Evolutionary conservation across 2,888 invertebrate species (phyloP).

Genomic region (Azorinus chamasolen): DNA sequence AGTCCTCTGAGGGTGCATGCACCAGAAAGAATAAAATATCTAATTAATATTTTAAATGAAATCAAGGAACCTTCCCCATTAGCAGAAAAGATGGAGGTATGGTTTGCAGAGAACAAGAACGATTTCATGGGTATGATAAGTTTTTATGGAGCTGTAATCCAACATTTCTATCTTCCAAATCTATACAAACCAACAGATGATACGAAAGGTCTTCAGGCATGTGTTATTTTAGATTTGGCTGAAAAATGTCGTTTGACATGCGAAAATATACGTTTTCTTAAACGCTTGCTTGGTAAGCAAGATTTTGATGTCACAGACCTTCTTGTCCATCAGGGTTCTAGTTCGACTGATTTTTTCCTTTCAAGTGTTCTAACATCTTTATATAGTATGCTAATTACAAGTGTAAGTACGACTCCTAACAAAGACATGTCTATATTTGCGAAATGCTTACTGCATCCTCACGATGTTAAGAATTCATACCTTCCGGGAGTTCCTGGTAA

Average conservation of each 20-base stretch:
- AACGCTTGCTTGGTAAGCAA: conserved; percentile 32
- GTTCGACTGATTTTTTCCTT: conserved; percentile 13
- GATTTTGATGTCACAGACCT: conserved; percentile 28
- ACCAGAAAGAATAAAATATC: neutral
- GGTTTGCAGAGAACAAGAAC: neutral
- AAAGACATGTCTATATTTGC: conserved; percentile 1
- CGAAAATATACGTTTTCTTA: conserved; percentile 5
- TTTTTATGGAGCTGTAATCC: conserved; percentile 17
- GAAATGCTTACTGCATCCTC: conserved; percentile 14
- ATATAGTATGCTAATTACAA: neutral
- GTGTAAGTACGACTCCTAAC: too few species aligned
- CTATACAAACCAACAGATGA: conserved; percentile 20
- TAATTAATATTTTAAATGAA: neutral
- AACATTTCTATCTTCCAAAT: conserved; percentile 32
- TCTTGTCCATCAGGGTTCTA: conserved; percentile 18
- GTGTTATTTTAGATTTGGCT: conserved; percentile 1
- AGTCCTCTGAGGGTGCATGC: conserved; percentile 10
- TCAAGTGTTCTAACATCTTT: conserved; percentile 21
- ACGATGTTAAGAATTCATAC: neutral
- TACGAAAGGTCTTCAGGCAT: conserved; percentile 5
- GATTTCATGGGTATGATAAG: neutral
- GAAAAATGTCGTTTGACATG: neutral
- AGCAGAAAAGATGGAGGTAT: neutral
- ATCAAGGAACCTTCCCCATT: neutral
- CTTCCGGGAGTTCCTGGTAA: conserved; percentile 7